A percentile compares a stretch with the other conserved stretches of the same genome.
Evolutionary conservation across 2,797 vertebrate species (phyloP).

Genomic region (Eulemur rubriventer): DNA sequence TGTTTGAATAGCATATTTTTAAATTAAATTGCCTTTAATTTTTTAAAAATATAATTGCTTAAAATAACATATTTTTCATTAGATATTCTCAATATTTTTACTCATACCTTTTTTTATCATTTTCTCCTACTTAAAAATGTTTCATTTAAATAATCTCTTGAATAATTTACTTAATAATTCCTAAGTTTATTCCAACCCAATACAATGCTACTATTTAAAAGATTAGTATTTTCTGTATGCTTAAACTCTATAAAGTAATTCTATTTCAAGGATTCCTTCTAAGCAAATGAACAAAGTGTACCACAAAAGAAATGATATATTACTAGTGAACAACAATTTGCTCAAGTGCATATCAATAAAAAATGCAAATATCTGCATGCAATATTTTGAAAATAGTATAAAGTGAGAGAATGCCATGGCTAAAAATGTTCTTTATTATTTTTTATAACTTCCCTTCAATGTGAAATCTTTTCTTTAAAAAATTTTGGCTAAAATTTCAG

Average conservation of each 20-base stretch:
- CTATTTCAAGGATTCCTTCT: neutral
- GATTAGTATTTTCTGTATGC: neutral
- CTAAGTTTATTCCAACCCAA: neutral
- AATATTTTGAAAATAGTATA: neutral
- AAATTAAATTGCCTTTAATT: neutral
- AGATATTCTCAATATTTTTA: neutral
- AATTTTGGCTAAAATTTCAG: neutral
- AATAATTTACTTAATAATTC: neutral
- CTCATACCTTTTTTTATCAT: neutral
- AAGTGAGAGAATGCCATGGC: neutral
- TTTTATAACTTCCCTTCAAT: neutral
- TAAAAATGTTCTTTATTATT: neutral
- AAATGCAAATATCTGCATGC: neutral
- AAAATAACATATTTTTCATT: slow-evolving; percentile 1
- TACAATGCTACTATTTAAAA: neutral
- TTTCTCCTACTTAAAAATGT: slow-evolving; percentile 7
- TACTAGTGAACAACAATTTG: neutral
- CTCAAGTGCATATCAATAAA: neutral
- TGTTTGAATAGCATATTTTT: neutral
- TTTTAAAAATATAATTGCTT: neutral
- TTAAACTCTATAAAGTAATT: neutral
- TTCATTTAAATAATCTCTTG: neutral
- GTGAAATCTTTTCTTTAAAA: neutral
- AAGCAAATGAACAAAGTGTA: neutral
- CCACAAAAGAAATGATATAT: neutral